Percentiles rank a stretch among this genome's conserved stretches.
Conservation (phyloP, 2,888 invertebrate genomes). For the Balanococcus diminutus region DNA sequence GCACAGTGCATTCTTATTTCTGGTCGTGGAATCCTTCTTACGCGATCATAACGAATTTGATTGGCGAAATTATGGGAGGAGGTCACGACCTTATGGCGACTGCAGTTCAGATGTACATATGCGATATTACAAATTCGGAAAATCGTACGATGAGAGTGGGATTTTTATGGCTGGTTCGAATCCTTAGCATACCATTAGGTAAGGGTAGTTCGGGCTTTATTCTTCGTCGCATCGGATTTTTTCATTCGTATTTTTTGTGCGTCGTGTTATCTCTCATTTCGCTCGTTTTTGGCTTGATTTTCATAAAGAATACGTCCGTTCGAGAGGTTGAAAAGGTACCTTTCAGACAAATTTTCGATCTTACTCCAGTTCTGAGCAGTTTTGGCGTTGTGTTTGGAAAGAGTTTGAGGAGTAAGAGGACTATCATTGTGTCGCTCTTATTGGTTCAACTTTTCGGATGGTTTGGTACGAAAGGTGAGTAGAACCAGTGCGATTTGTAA, state of each 20-base stretch:
- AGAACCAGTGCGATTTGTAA: no score
- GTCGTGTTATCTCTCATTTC: background rate
- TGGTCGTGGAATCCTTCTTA: slow-evolving; percentile 58
- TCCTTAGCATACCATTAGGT: background rate
- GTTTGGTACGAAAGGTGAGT: no score
- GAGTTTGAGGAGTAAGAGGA: background rate
- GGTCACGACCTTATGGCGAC: slow-evolving; percentile 57
- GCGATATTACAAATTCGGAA: background rate
- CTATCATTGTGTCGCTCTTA: background rate
- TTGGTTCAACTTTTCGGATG: no score
- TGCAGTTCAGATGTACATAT: slow-evolving; percentile 55
- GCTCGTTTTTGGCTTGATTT: background rate
- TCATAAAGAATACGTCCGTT: background rate
- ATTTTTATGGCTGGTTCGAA: background rate
- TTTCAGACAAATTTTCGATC: background rate
- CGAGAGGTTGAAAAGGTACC: background rate
- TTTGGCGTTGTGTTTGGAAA: background rate
- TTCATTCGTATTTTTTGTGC: background rate
- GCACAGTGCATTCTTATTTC: no score
- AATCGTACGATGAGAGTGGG: background rate
- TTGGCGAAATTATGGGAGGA: slow-evolving; percentile 57
- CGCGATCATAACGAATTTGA: slow-evolving; percentile 56
- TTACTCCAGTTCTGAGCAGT: background rate
- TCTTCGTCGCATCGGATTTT: background rate
- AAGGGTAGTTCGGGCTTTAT: background rate